Base-by-base conservation (phyloP, 2,113 vertebrate species). In the Egretta garzetta region DNA sequence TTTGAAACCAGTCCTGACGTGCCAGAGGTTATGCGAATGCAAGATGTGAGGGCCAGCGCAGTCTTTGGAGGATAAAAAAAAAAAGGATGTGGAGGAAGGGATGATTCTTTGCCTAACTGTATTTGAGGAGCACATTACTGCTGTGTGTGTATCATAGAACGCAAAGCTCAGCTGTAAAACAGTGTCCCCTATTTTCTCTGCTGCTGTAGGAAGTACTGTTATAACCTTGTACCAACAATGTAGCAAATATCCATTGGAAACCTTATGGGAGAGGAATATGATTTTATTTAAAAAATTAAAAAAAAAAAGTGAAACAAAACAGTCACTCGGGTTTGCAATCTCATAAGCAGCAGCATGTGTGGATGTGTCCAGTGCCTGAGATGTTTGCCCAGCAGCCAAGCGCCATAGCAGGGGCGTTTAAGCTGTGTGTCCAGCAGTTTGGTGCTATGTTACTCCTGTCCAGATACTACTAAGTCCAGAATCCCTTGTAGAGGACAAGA, bases 151-250 rank as follows among this genome's bases (percentile, higher is more conserved):
- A 7, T 60, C 10, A 3, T 1, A 3, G 45, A 88, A 45, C 12
- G 45, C 45, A 74, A 63, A 81, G 37, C 52, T 70, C 39, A 16
- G 33, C 64, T 81, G 50, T 52, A 41, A 68, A 77, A 37, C 19
- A 47, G 15, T 43, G 30, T 52, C 37, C 12, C 12, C 6, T 58
- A 0, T 84, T 64, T 72, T 59, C 58, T 86, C 14, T 47, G 22
- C 30, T 68, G 27, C 24, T 16, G 26, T 59, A n/a, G 27, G 9
- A 62, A 53, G 19, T 59, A 14, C 30, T 39, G 16, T 80, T 58
- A 18, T 3, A 52, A 4, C 0, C 0, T 39, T 73, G 17, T 76
- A 27, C 45, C 20, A 23, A 1, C 35, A 33, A 0, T 12, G 12
- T n/a, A 32, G 73, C 13, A 71, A 15, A 45, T 74, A 27, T 7